Conservation (phyloP, 2,797 vertebrate species). For the Crocidura indochinensis region DNA sequence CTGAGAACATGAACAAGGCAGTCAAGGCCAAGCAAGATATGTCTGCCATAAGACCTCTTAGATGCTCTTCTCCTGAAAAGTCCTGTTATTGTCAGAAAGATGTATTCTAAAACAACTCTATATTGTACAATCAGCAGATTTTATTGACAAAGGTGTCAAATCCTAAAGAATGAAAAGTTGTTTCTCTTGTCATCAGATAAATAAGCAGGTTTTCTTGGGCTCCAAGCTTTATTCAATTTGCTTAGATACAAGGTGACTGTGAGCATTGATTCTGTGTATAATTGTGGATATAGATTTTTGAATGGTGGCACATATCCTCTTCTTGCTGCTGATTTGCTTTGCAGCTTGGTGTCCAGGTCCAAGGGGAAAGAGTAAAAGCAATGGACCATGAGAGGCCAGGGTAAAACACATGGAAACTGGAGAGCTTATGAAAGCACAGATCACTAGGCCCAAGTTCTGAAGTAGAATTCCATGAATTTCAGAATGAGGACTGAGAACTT, state of each 20-base stretch:
- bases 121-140: conserved; percentile 86
- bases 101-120: conserved; percentile 90
- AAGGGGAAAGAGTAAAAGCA: not conserved
- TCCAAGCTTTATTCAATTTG: conserved; percentile 89
- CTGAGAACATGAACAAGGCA: not conserved
- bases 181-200: conserved; percentile 89
- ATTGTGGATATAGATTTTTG: conserved; percentile 88
- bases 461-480: not conserved
- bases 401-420: not conserved
- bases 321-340: conserved; percentile 46
- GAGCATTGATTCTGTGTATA: conserved; percentile 86
- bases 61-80: conserved; percentile 83
- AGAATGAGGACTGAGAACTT: not conserved
- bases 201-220: conserved; percentile 88
- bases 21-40: conserved; percentile 45
- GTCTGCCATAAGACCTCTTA: conserved; percentile 67
- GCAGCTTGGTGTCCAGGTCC: not conserved
- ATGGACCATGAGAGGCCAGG: not conserved
- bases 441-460: not conserved
- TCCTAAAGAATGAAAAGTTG: conserved; percentile 87
- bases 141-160: conserved; percentile 91
- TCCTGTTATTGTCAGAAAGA: conserved; percentile 88
- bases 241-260: conserved; percentile 89
- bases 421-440: not conserved
- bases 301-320: conserved; percentile 70